phyloP scores from a whole-genome alignment of 2,113 vertebrate species.

The Nematolebias whitei region DNA sequence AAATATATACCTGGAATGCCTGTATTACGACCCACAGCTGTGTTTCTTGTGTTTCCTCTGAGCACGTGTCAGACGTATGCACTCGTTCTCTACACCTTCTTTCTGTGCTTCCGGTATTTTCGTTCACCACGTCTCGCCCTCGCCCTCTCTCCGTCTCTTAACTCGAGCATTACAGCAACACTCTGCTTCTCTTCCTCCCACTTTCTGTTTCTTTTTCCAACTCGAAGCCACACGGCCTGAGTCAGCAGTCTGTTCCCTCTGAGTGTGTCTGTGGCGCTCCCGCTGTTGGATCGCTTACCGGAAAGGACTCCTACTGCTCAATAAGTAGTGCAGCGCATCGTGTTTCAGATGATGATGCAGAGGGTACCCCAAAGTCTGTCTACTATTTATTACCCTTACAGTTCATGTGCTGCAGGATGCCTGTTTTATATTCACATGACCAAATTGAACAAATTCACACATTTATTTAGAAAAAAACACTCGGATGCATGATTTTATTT shows the following conservation, averaged over 20 bases:
- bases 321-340: slow-evolving; percentile 44
- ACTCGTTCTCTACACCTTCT: background rate
- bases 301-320: slow-evolving; percentile 46
- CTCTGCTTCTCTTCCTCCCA: slow-evolving; percentile 1
- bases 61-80: background rate
- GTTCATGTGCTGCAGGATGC: background rate
- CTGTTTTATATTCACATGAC: background rate
- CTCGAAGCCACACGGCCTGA: slow-evolving; percentile 47
- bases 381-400: slow-evolving; percentile 25
- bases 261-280: slow-evolving; percentile 25
- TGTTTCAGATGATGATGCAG: slow-evolving; percentile 41
- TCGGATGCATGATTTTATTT: background rate
- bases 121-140: background rate
- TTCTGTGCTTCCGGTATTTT: background rate
- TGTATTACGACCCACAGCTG: background rate
- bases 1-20: background rate
- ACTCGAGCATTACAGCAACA: slow-evolving; percentile 12
- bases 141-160: background rate
- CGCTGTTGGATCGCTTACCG: slow-evolving; percentile 55
- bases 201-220: slow-evolving; percentile 16
- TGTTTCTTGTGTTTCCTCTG: slow-evolving; percentile 1
- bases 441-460: background rate
- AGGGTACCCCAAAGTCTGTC: slow-evolving; percentile 4
- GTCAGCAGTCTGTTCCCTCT: slow-evolving; percentile 53
- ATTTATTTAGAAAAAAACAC: background rate